Evolutionary conservation across 2,797 vertebrate species (phyloP).

Genomic region (Acanthurus lineatus): DNA sequence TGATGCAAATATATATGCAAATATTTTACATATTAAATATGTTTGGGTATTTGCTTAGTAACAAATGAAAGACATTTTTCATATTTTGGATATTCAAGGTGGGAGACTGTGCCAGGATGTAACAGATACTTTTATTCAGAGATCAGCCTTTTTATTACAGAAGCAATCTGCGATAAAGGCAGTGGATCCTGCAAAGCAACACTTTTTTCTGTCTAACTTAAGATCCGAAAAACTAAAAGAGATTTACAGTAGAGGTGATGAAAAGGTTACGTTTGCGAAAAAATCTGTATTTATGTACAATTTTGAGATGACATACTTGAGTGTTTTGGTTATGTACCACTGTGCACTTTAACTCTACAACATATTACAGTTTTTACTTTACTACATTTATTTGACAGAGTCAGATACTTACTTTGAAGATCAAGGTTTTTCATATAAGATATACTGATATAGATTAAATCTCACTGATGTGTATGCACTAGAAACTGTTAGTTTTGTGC

Average conservation of each 20-base stretch:
- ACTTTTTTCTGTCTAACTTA: no score
- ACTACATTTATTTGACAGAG: background rate
- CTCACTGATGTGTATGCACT: background rate
- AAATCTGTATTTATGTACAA: no score
- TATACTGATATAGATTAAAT: background rate
- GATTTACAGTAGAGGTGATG: no score
- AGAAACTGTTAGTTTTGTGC: background rate
- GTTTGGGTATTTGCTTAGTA: background rate
- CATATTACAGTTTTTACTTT: background rate
- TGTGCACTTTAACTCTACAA: no score
- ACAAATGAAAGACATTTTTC: background rate
- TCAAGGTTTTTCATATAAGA: background rate
- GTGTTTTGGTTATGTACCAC: no score
- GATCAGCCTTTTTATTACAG: no score
- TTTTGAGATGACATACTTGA: no score
- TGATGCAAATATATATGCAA: background rate
- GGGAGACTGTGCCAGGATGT: background rate
- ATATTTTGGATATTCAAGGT: background rate
- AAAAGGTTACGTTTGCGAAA: no score
- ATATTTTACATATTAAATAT: background rate
- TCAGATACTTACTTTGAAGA: background rate
- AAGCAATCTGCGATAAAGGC: background rate
- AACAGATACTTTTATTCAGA: no score
- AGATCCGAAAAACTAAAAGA: no score
- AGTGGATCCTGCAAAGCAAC: background rate